A percentile compares a stretch with the other conserved stretches of the same genome.
Conservation (phyloP, 2,888 invertebrate genomes). For the Acrobasis consociella region DNA sequence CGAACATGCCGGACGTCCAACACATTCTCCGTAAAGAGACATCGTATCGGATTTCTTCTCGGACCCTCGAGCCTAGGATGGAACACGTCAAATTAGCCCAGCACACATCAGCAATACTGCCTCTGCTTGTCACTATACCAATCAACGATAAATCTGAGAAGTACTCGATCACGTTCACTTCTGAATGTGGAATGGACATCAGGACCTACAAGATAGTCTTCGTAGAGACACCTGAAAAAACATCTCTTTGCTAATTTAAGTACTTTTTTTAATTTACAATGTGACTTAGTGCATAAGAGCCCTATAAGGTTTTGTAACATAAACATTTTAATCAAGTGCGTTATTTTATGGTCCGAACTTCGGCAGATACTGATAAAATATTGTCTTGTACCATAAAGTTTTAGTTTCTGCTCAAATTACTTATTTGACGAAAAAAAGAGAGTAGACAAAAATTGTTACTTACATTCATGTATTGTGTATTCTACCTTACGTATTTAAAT, state of each 20-base stretch:
- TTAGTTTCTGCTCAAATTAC: no score
- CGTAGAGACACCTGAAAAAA: conserved; percentile 37
- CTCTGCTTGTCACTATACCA: conserved; percentile 60
- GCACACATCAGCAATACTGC: conserved; percentile 52
- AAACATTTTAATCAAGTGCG: no score
- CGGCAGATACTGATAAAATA: no score
- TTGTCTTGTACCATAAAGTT: no score
- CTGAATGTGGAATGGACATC: conserved; percentile 73
- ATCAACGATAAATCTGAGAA: conserved; percentile 56
- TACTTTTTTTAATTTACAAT: not conserved
- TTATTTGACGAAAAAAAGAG: no score
- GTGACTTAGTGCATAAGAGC: no score
- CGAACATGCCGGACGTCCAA: conserved; percentile 60
- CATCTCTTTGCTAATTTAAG: not conserved
- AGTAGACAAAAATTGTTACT: no score
- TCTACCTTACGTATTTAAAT: no score
- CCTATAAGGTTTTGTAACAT: not conserved
- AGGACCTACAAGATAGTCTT: conserved; percentile 68
- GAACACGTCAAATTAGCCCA: conserved; percentile 56
- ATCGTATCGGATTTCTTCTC: conserved; percentile 56
- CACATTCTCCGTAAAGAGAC: conserved; percentile 61
- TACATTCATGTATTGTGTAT: no score
- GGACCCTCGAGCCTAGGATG: conserved; percentile 49
- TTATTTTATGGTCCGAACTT: no score
- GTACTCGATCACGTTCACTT: conserved; percentile 64